phyloP scores from a whole-genome alignment of 2,797 vertebrate species.

The Aratinga solstitialis region DNA sequence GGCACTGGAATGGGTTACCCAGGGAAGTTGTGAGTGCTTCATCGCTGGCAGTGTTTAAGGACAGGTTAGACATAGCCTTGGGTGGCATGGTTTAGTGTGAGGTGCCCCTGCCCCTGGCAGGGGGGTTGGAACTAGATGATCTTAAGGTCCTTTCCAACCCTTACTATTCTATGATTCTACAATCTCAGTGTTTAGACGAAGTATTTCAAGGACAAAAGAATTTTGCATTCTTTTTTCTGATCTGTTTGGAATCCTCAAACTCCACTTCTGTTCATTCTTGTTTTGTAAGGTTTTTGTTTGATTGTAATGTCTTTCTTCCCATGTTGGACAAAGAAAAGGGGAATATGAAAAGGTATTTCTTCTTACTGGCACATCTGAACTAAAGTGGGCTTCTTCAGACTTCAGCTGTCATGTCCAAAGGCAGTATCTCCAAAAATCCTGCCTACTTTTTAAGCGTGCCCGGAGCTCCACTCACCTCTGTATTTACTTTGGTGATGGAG shows the following conservation, averaged over 20 bases:
- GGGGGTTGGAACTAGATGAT: too few species aligned
- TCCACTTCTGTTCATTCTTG: neutral
- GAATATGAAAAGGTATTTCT: neutral
- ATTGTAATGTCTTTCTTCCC: neutral
- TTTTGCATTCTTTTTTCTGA: neutral
- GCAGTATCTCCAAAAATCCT: neutral
- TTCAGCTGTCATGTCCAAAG: neutral
- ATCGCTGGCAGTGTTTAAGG: too few species aligned
- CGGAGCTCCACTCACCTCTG: neutral
- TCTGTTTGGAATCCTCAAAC: neutral
- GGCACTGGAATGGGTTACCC: too few species aligned
- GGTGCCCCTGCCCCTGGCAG: too few species aligned
- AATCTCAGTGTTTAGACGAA: neutral
- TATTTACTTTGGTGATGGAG: neutral
- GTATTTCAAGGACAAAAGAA: neutral
- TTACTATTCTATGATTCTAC: too few species aligned
- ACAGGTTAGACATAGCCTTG: too few species aligned
- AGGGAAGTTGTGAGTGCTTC: too few species aligned
- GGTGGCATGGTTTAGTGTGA: too few species aligned
- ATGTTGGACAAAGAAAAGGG: neutral
- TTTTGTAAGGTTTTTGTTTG: neutral
- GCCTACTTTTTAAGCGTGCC: neutral
- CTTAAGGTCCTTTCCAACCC: too few species aligned
- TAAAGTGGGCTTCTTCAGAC: neutral
- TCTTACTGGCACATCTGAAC: neutral